Evolutionary conservation across 2,797 vertebrate species (phyloP), one percentile per base, ranked within the genome.

Genomic region (Lepidocolaptes lacrymiger): DNA sequence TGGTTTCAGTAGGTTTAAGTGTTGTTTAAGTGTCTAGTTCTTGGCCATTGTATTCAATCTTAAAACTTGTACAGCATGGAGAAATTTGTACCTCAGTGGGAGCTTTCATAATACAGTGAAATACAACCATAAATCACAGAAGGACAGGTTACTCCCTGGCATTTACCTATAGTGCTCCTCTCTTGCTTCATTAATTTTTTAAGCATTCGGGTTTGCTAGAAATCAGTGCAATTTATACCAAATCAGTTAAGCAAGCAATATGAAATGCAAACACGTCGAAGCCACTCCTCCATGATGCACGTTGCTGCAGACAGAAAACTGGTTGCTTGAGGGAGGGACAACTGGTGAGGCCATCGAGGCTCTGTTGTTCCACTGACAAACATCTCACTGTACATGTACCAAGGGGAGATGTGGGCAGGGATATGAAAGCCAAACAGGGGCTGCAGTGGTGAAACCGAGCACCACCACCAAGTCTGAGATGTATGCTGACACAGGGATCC

Each of bases 1-100:
- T 89, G 78, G 41, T 85, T 94, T 95, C 88, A 39, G 81, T 71
- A 80, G 76, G 76, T 76, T 94, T 95, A 88, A 95, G 46, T 78
- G 52, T 66, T 72, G 66, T 77, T 72, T 84, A 78, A 66, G 67
- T 82, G 86, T 91, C 91, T 95, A 64, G 71, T 67, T 89, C 81
- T 82, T 71, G 49, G 59, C 41, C 56, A 13, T 76, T 87, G 71
- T 93, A 89, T 89, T 94, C 55, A 82, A 37, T 67, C 67, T 89
- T 94, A 89, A 93, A 93, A 80, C 49, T 82, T 58, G 88, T 81
- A 71, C 87, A 81, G 73, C 63, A 43, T 30, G 66, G 56, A 63
- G 52, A 93, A 90, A 43, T 88, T 81, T 73, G 66, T 90, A 73
- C 69, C 55, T 93, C 71, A 41, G 36, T 49, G 52, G 34, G 48